Conservation (phyloP, 2,113 vertebrate genomes). For the Hemicordylus capensis region DNA sequence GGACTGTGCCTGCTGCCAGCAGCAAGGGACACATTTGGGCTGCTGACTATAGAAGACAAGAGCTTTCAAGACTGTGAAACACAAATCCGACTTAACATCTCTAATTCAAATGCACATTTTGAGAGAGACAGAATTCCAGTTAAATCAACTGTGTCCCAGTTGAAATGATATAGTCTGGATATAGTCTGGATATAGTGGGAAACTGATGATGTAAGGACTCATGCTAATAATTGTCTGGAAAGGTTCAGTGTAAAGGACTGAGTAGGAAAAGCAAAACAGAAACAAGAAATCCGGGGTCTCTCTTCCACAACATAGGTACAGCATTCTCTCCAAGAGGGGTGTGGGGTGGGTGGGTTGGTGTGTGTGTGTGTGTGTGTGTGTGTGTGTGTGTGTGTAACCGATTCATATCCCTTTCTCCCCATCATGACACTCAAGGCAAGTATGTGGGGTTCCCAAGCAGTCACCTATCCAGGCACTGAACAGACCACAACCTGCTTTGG, state of each 20-base stretch:
- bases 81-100: background rate
- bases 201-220: background rate
- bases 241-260: background rate
- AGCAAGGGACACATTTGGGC: background rate
- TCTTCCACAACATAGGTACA: background rate
- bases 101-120: background rate
- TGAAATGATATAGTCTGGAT: too few species aligned
- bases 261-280: conserved; percentile 9
- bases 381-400: too few species aligned
- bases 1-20: background rate
- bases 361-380: too few species aligned
- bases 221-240: background rate
- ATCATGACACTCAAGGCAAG: too few species aligned
- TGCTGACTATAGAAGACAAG: background rate
- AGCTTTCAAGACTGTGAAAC: background rate
- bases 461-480: too few species aligned
- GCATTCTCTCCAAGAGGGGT: background rate
- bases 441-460: too few species aligned
- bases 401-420: too few species aligned
- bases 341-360: too few species aligned
- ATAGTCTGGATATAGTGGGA: background rate
- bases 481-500: too few species aligned
- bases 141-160: too few species aligned
- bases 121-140: background rate
- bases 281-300: background rate